Percentiles rank a stretch among this genome's conserved stretches.
phyloP scores from a whole-genome alignment of 2,888 invertebrate genomes.

The Pollenia griseotomentosa region DNA sequence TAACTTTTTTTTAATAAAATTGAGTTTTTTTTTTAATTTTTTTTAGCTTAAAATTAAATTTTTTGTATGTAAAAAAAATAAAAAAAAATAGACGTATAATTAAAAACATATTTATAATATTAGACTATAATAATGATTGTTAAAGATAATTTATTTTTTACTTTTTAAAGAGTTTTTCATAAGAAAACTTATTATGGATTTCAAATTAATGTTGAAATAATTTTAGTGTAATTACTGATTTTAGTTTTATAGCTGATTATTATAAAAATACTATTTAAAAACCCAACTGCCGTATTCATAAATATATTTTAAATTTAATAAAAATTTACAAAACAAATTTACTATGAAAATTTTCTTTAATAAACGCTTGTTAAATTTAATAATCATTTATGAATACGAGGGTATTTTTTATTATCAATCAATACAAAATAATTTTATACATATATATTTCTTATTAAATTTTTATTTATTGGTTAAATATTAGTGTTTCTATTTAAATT shows the following conservation, averaged over 20 bases:
- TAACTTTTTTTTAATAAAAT: not conserved
- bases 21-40: constrained; percentile 17
- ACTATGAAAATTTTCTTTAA: no score
- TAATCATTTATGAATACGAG: not conserved
- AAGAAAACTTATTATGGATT: constrained; percentile 18
- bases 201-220: not conserved
- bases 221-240: no score
- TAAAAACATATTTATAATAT: constrained; percentile 1
- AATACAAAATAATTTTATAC: constrained; percentile 51
- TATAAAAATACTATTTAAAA: constrained; percentile 57
- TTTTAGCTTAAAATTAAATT: constrained; percentile 29
- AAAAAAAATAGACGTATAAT: constrained; percentile 38
- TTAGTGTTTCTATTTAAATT: not conserved
- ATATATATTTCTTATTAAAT: constrained; percentile 23
- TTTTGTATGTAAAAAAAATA: constrained; percentile 58
- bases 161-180: constrained; percentile 8
- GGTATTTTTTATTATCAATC: constrained; percentile 3
- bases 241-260: constrained; percentile 22
- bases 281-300: not conserved
- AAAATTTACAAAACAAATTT: no score
- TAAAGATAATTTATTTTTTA: constrained; percentile 21
- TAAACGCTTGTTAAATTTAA: no score
- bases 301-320: no score
- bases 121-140: constrained; percentile 56
- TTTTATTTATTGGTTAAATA: constrained; percentile 10